Conservation (phyloP, 2,113 vertebrate genomes). For the Chaetodon trifascialis region DNA sequence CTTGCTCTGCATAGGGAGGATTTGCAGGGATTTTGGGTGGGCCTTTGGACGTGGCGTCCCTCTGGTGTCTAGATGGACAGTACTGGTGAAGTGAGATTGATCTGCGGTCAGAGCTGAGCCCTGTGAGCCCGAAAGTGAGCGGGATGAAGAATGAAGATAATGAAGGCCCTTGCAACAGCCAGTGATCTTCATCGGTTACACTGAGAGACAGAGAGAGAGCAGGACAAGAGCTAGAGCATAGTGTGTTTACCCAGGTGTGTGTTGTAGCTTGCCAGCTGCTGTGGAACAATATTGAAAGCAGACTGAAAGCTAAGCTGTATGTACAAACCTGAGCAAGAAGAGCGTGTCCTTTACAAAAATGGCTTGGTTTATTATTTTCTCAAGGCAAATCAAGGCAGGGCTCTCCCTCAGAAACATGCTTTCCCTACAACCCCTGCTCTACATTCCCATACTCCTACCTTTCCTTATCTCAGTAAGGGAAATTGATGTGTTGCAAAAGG, state of each 20-base stretch:
- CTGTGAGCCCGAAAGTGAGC: slow-evolving; percentile 65
- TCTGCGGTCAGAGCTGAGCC: slow-evolving; percentile 61
- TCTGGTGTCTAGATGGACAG: slow-evolving; percentile 67
- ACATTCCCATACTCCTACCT: slow-evolving; percentile 28
- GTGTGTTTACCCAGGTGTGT: slow-evolving; percentile 86
- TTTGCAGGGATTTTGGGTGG: slow-evolving; percentile 70
- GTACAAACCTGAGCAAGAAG: slow-evolving; percentile 70
- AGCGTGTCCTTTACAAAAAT: slow-evolving; percentile 66
- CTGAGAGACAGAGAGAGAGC: slow-evolving; percentile 56
- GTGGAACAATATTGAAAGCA: slow-evolving; percentile 79
- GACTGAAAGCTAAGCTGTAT: slow-evolving; percentile 73
- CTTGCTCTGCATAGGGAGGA: slow-evolving; percentile 70
- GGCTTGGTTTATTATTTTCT: slow-evolving; percentile 70
- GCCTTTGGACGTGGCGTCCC: slow-evolving; percentile 55
- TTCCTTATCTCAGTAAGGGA: slow-evolving; percentile 33
- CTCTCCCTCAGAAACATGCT: slow-evolving; percentile 36
- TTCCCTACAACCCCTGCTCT: slow-evolving; percentile 22
- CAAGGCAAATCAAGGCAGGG: slow-evolving; percentile 59
- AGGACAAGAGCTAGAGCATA: slow-evolving; percentile 59
- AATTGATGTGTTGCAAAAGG: slow-evolving; percentile 15
- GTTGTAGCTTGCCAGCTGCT: slow-evolving; percentile 79
- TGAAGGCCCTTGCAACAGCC: slow-evolving; percentile 51
- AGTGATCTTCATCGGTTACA: slow-evolving; percentile 57
- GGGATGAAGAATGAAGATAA: slow-evolving; percentile 72
- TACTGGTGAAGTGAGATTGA: slow-evolving; percentile 71